Base-by-base conservation (phyloP, 1,140 invertebrate genomes). In the Drosophila sulfurigaster region DNA sequence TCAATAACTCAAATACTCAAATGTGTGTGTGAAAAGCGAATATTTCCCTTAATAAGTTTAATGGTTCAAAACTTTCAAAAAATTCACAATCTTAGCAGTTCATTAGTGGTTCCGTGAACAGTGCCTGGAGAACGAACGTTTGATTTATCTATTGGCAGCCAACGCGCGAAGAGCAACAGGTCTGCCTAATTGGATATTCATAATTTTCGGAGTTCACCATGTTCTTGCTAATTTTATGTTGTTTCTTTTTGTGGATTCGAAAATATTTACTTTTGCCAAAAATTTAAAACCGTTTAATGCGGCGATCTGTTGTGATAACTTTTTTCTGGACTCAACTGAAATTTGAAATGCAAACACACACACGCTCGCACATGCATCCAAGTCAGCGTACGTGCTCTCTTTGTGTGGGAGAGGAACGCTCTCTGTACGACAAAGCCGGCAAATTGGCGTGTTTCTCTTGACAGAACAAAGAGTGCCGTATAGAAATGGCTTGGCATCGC, bases 381-480 rank as follows among this genome's bases (percentile, higher is more conserved):
- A 25, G 11, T 1, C 6, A 20, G 38, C 16, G 20, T 11, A 11
- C 5, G 25, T 11, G 8, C 56, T 51, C 41, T 32, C 13, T 43
- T 15, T 30, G n/a, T 13, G 8, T 28, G 3, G 28, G 35, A 38
- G 35, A 7, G 6, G 35, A 7, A 3, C 6, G 52, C 38, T 60
- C 46, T 51, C 56, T 56, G 51, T 16, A 7, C 49, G 56, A 38
- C 32, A 46, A 66, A 63, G 59, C 80, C 71, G 57, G 71, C 65
- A 69, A 82, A 64, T 51, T 69, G 73, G 63, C 48, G 56, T 6
- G 54, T 11, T 30, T 64, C 70, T 59, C 70, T 67, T 58, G 25
- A 4, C 35, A 35, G 57, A 62, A 62, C 58, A 49, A 72, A 51
- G 62, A 72, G 69, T 51, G 3, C 20, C 15, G 15, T 10, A 38